These are phyloP conservation scores for Hormaphis cornu DNA, from an alignment of 1,140 invertebrate species.

Conservation along the genomic window DNA sequence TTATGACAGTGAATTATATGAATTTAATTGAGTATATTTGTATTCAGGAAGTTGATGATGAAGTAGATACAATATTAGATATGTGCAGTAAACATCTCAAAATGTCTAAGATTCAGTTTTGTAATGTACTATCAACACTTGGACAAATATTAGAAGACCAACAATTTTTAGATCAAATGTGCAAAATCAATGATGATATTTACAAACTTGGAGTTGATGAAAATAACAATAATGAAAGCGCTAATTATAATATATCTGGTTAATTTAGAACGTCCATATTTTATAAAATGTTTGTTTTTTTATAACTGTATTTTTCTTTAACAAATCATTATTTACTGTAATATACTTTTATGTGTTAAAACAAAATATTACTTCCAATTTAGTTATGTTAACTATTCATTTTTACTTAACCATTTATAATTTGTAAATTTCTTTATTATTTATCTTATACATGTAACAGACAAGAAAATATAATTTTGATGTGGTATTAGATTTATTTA, in stretches of 20 bases:
- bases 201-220: slow-evolving; percentile 22
- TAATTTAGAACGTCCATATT: background rate
- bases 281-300: background rate
- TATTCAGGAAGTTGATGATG: background rate
- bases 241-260: slow-evolving; percentile 23
- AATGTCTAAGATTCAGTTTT: slow-evolving; percentile 1
- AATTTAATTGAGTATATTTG: background rate
- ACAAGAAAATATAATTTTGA: too few species aligned
- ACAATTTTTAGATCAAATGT: slow-evolving; percentile 12
- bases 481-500: too few species aligned
- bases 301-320: background rate
- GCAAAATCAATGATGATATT: slow-evolving; percentile 25
- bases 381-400: too few species aligned
- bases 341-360: too few species aligned
- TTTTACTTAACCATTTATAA: too few species aligned
- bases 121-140: background rate
- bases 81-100: slow-evolving; percentile 13
- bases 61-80: slow-evolving; percentile 6
- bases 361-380: too few species aligned
- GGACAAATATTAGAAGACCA: slow-evolving; percentile 18
- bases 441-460: too few species aligned
- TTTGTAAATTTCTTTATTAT: too few species aligned
- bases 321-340: too few species aligned
- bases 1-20: too few species aligned
- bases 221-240: slow-evolving; percentile 25